These are phyloP conservation scores for Brachionus koreanus DNA, from an alignment of 1,140 invertebrate species.

Conservation along the genomic window DNA sequence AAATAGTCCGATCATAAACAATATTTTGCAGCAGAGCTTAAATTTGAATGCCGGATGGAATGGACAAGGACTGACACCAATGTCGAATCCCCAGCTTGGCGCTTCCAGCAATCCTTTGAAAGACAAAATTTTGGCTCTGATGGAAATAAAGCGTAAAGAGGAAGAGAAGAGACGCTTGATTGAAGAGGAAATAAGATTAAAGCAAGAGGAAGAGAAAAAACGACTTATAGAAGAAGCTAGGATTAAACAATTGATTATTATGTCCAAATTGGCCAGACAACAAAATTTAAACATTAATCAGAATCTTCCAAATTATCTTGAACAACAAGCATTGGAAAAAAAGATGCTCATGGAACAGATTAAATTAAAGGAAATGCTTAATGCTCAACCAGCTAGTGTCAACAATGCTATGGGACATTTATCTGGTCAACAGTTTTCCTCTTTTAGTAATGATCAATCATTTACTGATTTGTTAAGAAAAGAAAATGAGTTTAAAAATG, in stretches of 20 bases:
- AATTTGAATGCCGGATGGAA: not conserved
- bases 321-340: not conserved
- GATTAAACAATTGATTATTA: constrained; percentile 13
- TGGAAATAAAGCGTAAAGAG: constrained; percentile 9
- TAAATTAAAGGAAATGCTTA: not conserved
- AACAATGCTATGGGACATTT: not conserved
- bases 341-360: constrained; percentile 4
- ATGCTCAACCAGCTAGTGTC: not conserved
- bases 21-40: not conserved
- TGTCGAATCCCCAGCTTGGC: not conserved
- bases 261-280: constrained; percentile 17
- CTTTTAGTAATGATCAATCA: not conserved
- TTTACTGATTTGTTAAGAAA: constrained; percentile 5
- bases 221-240: constrained; percentile 30
- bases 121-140: not conserved
- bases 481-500: not conserved
- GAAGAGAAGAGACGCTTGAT: constrained; percentile 20
- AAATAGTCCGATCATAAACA: not conserved
- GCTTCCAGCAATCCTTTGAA: not conserved
- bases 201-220: constrained; percentile 28
- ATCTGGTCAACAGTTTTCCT: not conserved
- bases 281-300: not conserved
- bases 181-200: constrained; percentile 14
- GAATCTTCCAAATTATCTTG: not conserved
- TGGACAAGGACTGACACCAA: not conserved